Conservation (phyloP, 2,797 vertebrate species). For the Chromis chromis region DNA sequence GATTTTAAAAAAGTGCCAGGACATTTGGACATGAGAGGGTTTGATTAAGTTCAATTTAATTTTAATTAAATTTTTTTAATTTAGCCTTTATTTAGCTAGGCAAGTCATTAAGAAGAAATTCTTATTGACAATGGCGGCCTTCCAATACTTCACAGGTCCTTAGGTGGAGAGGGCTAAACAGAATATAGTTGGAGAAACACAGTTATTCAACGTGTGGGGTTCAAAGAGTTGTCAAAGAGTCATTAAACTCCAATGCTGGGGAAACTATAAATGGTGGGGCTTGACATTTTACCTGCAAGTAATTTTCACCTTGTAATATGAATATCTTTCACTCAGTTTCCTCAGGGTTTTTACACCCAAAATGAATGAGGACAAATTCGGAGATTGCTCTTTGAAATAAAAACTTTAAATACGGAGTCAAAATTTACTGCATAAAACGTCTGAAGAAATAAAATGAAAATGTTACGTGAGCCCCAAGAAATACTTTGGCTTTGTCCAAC, state of each 20-base stretch:
- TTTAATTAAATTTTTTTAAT: too few relatives aligned
- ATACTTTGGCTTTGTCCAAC: background rate
- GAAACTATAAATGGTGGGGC: background rate
- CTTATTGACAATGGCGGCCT: too few relatives aligned
- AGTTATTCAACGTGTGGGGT: background rate
- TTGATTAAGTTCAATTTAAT: background rate
- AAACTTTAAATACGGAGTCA: conserved; percentile 1
- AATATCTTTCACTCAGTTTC: background rate
- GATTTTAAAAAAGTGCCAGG: background rate
- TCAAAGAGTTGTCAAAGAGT: conserved; percentile 4
- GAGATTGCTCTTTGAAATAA: background rate
- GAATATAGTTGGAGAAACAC: background rate
- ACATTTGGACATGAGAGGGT: background rate
- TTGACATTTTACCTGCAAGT: too few relatives aligned
- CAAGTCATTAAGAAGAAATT: too few relatives aligned
- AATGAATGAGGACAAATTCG: background rate
- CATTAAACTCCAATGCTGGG: background rate
- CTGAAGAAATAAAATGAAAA: background rate
- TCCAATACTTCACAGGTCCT: background rate
- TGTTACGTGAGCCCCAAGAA: background rate
- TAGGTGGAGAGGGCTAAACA: background rate
- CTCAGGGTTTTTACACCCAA: background rate
- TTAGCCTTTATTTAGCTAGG: too few relatives aligned
- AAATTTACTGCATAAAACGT: background rate
- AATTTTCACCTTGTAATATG: conserved; percentile 18